Conservation (phyloP, 2,888 invertebrate genomes). For the Agrypnus murinus region DNA sequence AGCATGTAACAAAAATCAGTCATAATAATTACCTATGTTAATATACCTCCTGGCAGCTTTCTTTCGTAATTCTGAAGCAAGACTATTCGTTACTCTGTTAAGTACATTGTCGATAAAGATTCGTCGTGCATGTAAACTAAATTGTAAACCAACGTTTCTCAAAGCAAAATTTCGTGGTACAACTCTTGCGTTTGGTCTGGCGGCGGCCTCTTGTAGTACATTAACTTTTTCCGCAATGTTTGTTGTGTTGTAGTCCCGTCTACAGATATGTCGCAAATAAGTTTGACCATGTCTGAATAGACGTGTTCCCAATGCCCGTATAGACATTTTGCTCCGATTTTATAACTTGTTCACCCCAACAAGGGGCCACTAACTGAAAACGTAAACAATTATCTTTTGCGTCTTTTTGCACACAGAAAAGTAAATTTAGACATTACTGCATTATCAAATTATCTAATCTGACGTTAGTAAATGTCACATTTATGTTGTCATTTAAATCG, state of each 20-base stretch:
- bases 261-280: constrained; percentile 73
- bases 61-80: constrained; percentile 77
- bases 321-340: constrained; percentile 72
- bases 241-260: constrained; percentile 73
- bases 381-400: constrained; percentile 1
- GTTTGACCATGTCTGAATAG: constrained; percentile 77
- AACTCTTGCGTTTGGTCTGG: constrained; percentile 55
- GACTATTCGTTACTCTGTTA: constrained; percentile 79
- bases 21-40: neutral
- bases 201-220: constrained; percentile 59
- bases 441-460: neutral
- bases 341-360: neutral
- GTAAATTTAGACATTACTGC: constrained; percentile 24
- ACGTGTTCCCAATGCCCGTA: constrained; percentile 74
- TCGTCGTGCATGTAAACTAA: constrained; percentile 78
- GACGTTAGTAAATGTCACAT: neutral
- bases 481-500: no score
- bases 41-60: constrained; percentile 76
- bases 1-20: neutral
- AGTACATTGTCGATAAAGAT: constrained; percentile 82
- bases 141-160: constrained; percentile 72
- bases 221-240: constrained; percentile 69
- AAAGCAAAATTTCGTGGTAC: constrained; percentile 65
- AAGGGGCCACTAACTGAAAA: neutral
- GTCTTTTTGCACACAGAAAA: neutral